Evolutionary conservation across 2,888 invertebrate genomes (phyloP).

Genomic region (Adelognathus sp.): DNA sequence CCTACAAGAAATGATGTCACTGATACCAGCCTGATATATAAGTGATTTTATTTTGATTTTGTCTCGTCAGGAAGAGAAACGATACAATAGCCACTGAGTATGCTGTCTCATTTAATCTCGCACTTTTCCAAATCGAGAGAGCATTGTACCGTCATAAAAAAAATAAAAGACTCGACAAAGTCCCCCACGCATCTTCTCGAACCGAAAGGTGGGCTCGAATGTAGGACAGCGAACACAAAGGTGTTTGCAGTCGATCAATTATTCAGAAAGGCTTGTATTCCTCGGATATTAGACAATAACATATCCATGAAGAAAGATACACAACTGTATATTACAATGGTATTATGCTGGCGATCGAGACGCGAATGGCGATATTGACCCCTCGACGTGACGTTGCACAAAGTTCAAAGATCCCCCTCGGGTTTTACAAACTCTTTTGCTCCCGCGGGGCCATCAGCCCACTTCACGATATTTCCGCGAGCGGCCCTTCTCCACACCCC

Average conservation of each 20-base stretch:
- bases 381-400: constrained; percentile 61
- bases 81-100: no score
- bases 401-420: constrained; percentile 65
- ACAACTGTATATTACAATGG: neutral
- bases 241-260: neutral
- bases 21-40: constrained; percentile 67
- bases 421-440: constrained; percentile 39
- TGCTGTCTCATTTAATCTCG: no score
- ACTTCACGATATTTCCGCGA: constrained; percentile 24
- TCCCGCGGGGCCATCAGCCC: constrained; percentile 33
- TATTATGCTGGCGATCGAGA: constrained; percentile 21
- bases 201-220: constrained; percentile 66
- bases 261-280: neutral
- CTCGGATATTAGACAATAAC: neutral
- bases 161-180: constrained; percentile 46
- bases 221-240: constrained; percentile 64
- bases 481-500: constrained; percentile 26
- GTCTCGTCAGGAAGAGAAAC: no score
- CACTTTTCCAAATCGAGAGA: no score
- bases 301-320: neutral
- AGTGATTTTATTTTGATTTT: no score
- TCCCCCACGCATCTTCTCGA: constrained; percentile 13
- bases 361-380: constrained; percentile 68
- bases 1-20: neutral
- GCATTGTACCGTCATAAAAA: neutral